These are phyloP conservation scores for Lampris incognitus DNA, from an alignment of 2,113 vertebrate genomes.

Conservation along the genomic window DNA sequence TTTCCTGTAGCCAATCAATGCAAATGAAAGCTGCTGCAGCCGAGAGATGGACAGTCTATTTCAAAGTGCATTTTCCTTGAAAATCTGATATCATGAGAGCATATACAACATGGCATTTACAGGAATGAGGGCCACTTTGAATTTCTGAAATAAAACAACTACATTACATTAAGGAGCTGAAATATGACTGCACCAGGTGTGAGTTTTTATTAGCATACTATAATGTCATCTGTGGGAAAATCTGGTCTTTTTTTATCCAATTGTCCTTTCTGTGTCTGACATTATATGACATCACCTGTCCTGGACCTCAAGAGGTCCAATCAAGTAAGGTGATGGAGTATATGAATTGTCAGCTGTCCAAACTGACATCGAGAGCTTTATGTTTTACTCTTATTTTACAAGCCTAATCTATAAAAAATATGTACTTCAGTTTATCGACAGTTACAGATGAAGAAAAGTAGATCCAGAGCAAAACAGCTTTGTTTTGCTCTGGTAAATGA, in stretches of 20 bases:
- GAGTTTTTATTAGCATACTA: background rate
- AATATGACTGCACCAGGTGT: slow-evolving; percentile 13
- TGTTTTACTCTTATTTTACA: no score
- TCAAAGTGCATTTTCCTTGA: slow-evolving; percentile 29
- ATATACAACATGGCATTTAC: background rate
- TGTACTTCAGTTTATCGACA: no score
- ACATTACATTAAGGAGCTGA: slow-evolving; percentile 9
- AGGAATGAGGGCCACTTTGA: slow-evolving; percentile 8
- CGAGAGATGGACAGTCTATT: slow-evolving; percentile 29
- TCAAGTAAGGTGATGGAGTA: no score
- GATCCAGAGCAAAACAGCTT: no score
- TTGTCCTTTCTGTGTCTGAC: no score
- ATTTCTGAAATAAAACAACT: slow-evolving; percentile 21
- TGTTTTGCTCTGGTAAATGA: no score
- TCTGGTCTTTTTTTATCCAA: background rate
- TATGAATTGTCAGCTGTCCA: no score
- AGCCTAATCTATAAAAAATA: no score
- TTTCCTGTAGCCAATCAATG: background rate
- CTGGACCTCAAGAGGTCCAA: no score
- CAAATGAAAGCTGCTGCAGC: background rate
- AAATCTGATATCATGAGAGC: slow-evolving; percentile 28
- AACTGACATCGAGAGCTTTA: no score
- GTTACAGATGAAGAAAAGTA: no score
- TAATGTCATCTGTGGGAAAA: background rate
- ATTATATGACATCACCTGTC: no score